Evolutionary conservation across 2,113 vertebrate species (phyloP).

Genomic region (Montifringilla adamsi): DNA sequence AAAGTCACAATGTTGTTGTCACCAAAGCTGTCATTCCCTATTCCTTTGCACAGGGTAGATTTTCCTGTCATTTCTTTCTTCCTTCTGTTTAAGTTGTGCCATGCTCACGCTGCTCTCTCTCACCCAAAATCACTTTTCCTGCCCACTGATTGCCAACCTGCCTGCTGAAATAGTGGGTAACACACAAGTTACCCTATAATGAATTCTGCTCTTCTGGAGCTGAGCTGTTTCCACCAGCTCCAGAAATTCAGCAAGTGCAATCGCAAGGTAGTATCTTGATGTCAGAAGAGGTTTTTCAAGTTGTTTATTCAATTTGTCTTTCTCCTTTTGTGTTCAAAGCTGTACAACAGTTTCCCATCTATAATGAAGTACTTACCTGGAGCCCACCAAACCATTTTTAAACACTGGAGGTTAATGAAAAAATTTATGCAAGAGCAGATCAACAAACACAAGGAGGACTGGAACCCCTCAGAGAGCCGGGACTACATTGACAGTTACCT

Average conservation of each 20-base stretch:
- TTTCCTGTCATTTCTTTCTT: not conserved
- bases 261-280: not conserved
- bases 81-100: not conserved
- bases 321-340: slow-evolving; percentile 52
- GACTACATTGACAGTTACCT: slow-evolving; percentile 86
- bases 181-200: accelerated
- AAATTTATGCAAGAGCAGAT: slow-evolving; percentile 52
- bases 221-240: not conserved
- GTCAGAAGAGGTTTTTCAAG: not conserved
- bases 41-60: not conserved
- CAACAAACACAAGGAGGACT: slow-evolving; percentile 72
- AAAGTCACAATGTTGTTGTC: accelerated
- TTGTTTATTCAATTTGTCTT: not conserved
- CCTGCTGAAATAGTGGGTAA: accelerated
- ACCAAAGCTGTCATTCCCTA: not conserved
- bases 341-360: slow-evolving; percentile 68
- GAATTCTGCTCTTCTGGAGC: not conserved
- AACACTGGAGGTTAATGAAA: not conserved
- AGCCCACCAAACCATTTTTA: slow-evolving; percentile 66
- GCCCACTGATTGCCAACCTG: not conserved
- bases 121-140: not conserved
- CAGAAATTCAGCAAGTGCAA: not conserved
- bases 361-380: slow-evolving; percentile 78
- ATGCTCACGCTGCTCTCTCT: not conserved
- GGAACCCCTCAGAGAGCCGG: slow-evolving; percentile 71